Evolutionary conservation across 2,888 invertebrate genomes (phyloP), one percentile per base, ranked within the genome.

Genomic region (Bruchidius siliquastri): DNA sequence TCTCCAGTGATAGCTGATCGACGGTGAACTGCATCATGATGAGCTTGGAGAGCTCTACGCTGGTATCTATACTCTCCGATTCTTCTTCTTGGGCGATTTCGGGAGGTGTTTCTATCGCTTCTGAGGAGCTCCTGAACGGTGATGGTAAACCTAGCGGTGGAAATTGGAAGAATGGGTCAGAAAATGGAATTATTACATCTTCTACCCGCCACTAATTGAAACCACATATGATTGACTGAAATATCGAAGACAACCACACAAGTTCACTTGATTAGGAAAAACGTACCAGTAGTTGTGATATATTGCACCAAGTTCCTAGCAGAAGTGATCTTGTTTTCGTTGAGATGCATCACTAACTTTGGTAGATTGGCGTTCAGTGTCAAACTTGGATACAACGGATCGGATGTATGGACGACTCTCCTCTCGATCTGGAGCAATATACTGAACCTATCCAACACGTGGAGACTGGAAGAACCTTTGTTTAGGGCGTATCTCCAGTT

Each of bases 401-500:
- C 97, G 69, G 90, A 87, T 2, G 96, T 96, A 79, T 91, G 91
- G 68, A 97, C 91, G 79, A 94, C 90, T 77, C 96, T 90, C 73
- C 96, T 88, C 85, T 96, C 95, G 79, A 95, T 89, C 88, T 94
- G 90, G 68, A 90, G 80, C 0, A 88, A 88, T 78, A 89, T 90
- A 76, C 88, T 89, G 79, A 90, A 90, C 73, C 89, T 84, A 75
- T 87, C 87, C 68, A 98, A 88, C 30, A 98, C 90, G 83, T 98
- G 97, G 79, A 97, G 88, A 71, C 92, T 91, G 0, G 96, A 96
- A 18, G 95, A 79, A 67, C 93, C 93, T 84, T 94, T 93, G 22
- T 93, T 90, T 82, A 95, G 93, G 1, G 96, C 96, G 83, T 94
- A 94, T 81, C 94, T 92, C 94, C 96, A 96, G 86, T 95, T 94